Evolutionary conservation across 2,797 vertebrate species (phyloP), one percentile per base, ranked within the genome.

Genomic region (Enteromius thamalakanensis): DNA sequence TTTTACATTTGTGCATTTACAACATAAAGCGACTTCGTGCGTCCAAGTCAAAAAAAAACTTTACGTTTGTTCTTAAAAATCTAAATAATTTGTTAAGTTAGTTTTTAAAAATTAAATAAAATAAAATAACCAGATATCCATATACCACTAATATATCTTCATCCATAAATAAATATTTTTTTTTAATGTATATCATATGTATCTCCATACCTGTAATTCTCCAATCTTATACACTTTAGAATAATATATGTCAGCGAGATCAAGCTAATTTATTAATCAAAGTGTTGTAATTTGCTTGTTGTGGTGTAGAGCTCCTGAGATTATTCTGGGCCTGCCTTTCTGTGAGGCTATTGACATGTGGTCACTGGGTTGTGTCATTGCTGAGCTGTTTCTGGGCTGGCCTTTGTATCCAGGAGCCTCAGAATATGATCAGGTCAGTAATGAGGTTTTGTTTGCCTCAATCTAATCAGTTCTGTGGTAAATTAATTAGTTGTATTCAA

Each of bases 311-410:
- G 98, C 98, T 85, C 98, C 98, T n/a, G 98, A 99, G 94, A 99
- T 99, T 89, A 98, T 99, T 26, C 95, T 99, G 91, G 98, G 98
- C 10, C 94, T 99, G 69, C 97, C 97, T 0, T 99, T 99, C 94
- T 98, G 97, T 81, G 98, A 99, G 92, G 98, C 98, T 42, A 99
- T 99, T 87, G 98, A 99, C 92, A 99, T 99, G 98, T 99, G 98
- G 98, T 99, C 98, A 0, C 82, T 99, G 93, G 98, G 98, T 82
- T 99, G 98, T 85, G 98, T 99, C 87, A 99, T 99, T 60, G 98
- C 98, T 3, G 98, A 99, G 89, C 94, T 99, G 83, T 99, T 99
- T 79, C 91, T 99, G 89, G 98, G 98, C 42, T 99, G 98, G 98
- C 98, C 98, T 34, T 95, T 99, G 21, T 99, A 99, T 88, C 98